Base-by-base conservation (phyloP, 1,140 invertebrate genomes). In the Drosophila teissieri region DNA sequence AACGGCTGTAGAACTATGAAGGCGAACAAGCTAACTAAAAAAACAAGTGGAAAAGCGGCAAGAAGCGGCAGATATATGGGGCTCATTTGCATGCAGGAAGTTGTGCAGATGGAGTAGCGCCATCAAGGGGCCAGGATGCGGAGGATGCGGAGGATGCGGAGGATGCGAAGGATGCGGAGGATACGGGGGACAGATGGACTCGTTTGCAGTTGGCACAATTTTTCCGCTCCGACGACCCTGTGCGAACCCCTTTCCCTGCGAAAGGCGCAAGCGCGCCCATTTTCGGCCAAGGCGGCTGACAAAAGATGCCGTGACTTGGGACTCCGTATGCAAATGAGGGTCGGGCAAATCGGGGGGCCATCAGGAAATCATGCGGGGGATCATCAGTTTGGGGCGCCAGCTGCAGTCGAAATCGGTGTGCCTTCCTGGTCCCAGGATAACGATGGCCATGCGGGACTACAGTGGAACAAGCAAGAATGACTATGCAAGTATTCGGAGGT, bases 41-140 rank as follows among this genome's bases (percentile, higher is more conserved):
- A 68, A 45, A 45, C 54, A 58, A 58, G 31, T 36, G 40, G 53
- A 73, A 58, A 55, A 48, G 46, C 31, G 45, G 39, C 22, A 31
- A 60, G 70, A 61, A 55, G 27, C 45, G 51, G 24, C 12, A 73
- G 75, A 83, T 79, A 86, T 86, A 86, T 86, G 82, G 68, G 57
- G 45, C 84, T 86, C 79, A 86, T 86, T 88, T 86, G 55, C 83
- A 86, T 86, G 79, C 79, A 60, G 55, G 67, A 73, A 73, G 69
- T 60, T 4, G 37, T n/a, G 39, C 67, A 72, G 14, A 67, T 40
- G 44, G 45, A 51, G 46, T 39, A 15, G 14, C 34, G 36, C 44
- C 44, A 46, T 22, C 36, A 37, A 17, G 54, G 17, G 44, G 4
- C 11, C 12, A 19, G 19, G 19, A 19, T 19, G 19, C 19, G 19